phyloP scores from a whole-genome alignment of 2,888 invertebrate genomes.

The Hypselothyrea guttata region DNA sequence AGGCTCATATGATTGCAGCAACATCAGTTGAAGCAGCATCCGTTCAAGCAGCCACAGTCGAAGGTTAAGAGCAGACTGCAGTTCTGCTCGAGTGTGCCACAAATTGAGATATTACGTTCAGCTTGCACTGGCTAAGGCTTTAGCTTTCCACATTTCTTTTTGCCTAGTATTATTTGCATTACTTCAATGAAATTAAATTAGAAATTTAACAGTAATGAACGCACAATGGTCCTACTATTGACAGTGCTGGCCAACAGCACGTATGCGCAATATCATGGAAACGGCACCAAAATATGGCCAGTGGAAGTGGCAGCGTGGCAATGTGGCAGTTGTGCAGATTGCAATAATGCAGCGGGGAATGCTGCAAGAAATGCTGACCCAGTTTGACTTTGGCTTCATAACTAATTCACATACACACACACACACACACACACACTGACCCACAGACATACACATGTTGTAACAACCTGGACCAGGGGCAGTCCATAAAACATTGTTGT shows the following conservation, averaged over 20 bases:
- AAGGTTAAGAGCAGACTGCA: slow-evolving; percentile 63
- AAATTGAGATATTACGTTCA: slow-evolving; percentile 68
- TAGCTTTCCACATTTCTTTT: neutral
- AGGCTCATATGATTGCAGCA: slow-evolving; percentile 44
- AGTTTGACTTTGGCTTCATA: slow-evolving; percentile 78
- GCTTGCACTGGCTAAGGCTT: slow-evolving; percentile 13
- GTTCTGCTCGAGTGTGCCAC: slow-evolving; percentile 57
- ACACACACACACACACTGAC: slow-evolving; percentile 17
- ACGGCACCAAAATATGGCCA: slow-evolving; percentile 61
- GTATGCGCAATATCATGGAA: slow-evolving; percentile 70
- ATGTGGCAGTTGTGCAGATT: slow-evolving; percentile 16
- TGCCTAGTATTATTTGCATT: slow-evolving; percentile 50
- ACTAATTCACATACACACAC: slow-evolving; percentile 72
- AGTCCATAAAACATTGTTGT: slow-evolving; percentile 71
- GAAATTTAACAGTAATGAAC: slow-evolving; percentile 61
- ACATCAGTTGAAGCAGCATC: slow-evolving; percentile 33
- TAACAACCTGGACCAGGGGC: slow-evolving; percentile 33
- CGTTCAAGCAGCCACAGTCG: slow-evolving; percentile 30
- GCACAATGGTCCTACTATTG: slow-evolving; percentile 48
- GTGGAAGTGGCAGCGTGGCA: slow-evolving; percentile 25
- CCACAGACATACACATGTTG: slow-evolving; percentile 12
- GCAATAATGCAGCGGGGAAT: slow-evolving; percentile 24
- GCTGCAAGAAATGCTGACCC: slow-evolving; percentile 68
- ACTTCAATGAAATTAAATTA: slow-evolving; percentile 66
- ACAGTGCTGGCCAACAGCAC: slow-evolving; percentile 59